A percentile compares a stretch with the other conserved stretches of the same genome.
Conservation (phyloP, 1,140 invertebrate species). For the Ctenoplectra terminalis region DNA sequence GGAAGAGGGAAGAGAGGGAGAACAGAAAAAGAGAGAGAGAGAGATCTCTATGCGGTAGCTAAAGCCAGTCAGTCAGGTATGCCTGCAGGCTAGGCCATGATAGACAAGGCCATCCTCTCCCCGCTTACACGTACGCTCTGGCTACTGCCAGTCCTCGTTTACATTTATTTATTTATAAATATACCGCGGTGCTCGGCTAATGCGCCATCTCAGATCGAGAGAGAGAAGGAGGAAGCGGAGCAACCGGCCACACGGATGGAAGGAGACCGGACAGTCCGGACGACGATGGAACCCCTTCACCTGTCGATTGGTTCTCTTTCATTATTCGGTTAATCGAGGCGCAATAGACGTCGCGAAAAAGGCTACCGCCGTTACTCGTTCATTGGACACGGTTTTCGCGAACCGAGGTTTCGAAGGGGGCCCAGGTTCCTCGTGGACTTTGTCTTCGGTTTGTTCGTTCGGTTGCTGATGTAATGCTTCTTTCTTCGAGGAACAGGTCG, state of each 20-base stretch:
- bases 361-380: slow-evolving; percentile 1
- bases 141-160: slow-evolving; percentile 68
- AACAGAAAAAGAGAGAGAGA: slow-evolving; percentile 20
- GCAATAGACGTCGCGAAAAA: slow-evolving; percentile 5
- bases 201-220: slow-evolving; percentile 27
- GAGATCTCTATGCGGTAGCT: slow-evolving; percentile 79
- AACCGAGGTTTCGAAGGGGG: neutral
- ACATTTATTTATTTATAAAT: slow-evolving; percentile 77
- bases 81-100: slow-evolving; percentile 82
- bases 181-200: slow-evolving; percentile 59
- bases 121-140: slow-evolving; percentile 47
- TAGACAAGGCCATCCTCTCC: slow-evolving; percentile 84
- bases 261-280: slow-evolving; percentile 16
- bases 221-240: slow-evolving; percentile 15
- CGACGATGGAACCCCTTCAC: slow-evolving; percentile 48
- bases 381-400: neutral
- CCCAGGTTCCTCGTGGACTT: too few relatives aligned
- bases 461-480: too few relatives aligned
- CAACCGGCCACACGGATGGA: slow-evolving; percentile 1
- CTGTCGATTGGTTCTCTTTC: slow-evolving; percentile 33
- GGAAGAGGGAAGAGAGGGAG: too few relatives aligned
- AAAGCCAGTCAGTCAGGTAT: slow-evolving; percentile 82
- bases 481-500: too few relatives aligned
- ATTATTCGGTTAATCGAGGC: slow-evolving; percentile 42
- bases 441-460: neutral